These are phyloP conservation scores for Campylomormyrus numenius DNA, from an alignment of 2,113 vertebrate genomes.

Conservation along the genomic window DNA sequence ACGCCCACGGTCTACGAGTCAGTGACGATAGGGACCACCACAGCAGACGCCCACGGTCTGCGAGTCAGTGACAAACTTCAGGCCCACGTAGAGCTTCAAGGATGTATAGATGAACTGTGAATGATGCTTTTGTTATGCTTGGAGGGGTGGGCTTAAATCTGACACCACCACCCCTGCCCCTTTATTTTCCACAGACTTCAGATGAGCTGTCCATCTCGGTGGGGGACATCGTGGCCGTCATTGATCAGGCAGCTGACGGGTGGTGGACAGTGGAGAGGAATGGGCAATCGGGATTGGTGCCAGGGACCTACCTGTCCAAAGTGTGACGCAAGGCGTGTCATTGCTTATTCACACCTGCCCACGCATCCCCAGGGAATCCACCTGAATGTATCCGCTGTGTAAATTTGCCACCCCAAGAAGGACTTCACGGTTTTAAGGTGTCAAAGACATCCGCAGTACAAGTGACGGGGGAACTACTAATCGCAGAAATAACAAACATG, in stretches of 20 bases:
- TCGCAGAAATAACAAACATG: background rate
- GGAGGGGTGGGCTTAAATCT: background rate
- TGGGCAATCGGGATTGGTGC: constrained; percentile 72
- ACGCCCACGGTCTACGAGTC: background rate
- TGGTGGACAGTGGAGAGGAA: constrained; percentile 85
- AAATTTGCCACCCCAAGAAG: background rate
- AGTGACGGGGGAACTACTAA: background rate
- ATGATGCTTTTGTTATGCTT: background rate
- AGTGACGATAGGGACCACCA: too few relatives aligned
- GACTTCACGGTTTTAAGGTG: background rate
- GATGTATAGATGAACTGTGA: background rate
- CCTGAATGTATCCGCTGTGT: background rate
- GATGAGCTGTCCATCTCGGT: constrained; percentile 77
- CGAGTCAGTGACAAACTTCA: background rate
- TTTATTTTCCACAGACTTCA: constrained; percentile 51
- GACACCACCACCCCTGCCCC: background rate
- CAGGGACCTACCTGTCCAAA: constrained; percentile 80
- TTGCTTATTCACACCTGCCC: background rate
- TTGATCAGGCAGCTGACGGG: constrained; percentile 71
- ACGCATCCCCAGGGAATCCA: background rate
- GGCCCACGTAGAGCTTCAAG: background rate
- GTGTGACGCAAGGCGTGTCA: constrained; percentile 50
- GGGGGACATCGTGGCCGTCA: constrained; percentile 71
- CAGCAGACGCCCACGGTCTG: too few relatives aligned
- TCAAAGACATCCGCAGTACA: background rate